Evolutionary conservation across 1,140 invertebrate species (phyloP).

Genomic region (Oreohelix idahoensis): DNA sequence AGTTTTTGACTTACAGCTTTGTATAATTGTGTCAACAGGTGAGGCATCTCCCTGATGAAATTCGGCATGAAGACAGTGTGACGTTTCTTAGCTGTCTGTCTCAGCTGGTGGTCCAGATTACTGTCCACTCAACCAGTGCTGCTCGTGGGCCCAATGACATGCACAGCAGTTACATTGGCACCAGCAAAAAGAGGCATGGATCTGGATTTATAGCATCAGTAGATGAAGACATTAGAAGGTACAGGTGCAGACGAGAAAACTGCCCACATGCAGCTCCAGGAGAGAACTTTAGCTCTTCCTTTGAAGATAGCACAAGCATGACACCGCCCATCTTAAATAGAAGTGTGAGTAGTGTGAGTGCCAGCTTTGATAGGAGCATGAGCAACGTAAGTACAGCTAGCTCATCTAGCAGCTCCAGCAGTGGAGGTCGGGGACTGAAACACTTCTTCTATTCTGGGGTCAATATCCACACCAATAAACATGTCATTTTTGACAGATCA

Average conservation of each 20-base stretch:
- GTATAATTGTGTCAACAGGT: too few species aligned
- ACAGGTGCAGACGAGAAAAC: slow-evolving; percentile 8
- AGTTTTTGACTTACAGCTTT: too few species aligned
- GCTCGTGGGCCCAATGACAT: slow-evolving; percentile 4
- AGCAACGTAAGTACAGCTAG: slow-evolving; percentile 25
- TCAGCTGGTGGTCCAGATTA: slow-evolving; percentile 29
- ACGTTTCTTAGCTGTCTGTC: slow-evolving; percentile 29
- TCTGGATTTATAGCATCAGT: slow-evolving; percentile 36
- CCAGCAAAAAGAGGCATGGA: slow-evolving; percentile 1
- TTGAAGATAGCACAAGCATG: background rate
- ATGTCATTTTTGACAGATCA: slow-evolving; percentile 38
- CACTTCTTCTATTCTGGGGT: slow-evolving; percentile 26
- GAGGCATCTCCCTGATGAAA: slow-evolving; percentile 20
- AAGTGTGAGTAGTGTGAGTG: background rate
- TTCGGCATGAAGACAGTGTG: slow-evolving; percentile 32
- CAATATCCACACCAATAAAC: slow-evolving; percentile 16
- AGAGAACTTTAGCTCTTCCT: background rate
- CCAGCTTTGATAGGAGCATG: background rate
- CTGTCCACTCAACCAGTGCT: slow-evolving; percentile 16
- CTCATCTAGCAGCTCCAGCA: background rate
- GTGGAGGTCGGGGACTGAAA: background rate
- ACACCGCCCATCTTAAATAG: background rate
- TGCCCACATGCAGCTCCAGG: background rate
- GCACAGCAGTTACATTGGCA: slow-evolving; percentile 13
- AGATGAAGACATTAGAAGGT: background rate